Evolutionary conservation across 92 coral and sea anemone genomes (phyloP), one percentile per base, ranked within the genome.

Genomic region (Isaurus tuberculatus): DNA sequence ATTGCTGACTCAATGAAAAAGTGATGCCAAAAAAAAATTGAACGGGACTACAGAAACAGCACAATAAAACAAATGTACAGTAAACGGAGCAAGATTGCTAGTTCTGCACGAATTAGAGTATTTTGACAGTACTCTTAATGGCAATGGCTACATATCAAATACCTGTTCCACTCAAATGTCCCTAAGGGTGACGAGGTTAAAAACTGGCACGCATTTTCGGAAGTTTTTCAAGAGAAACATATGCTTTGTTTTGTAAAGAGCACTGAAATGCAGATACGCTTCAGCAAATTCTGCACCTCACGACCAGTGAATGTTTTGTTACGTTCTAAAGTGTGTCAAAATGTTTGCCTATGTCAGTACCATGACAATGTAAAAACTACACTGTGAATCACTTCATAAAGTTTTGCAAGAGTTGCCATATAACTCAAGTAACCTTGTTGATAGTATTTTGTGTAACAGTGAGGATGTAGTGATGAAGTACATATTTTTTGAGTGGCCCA

Each of bases 291-390:
- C 36, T 75, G 88, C 49, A 16, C 58, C 69, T 79, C 46, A 70
- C 57, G 73, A 26, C 69, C 0, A 63, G 89, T 1, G 23, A 68
- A 15, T 86, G 86, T 20, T 26, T 27, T 75, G 32, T 63, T 86
- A 13, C 79, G 49, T 19, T 64, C 84, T 14, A 46, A 40, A 33
- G 79, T 79, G 57, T 85, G 84, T 26, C 2, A 67, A 36, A 82
- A 87, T 87, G 83, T 82, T 25, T 87, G 90, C 58, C 43, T 87
- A 28, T 88, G 91, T 36, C 80, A 88, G 60, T 25, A 83, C 44
- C 82, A 88, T 70, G 91, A 83, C 20, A 88, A 88, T 58, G 33
- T 88, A 6, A 75, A 83, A 26, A n/a, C 33, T 88, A 49, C 42
- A 73, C 14, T 88, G 91, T 77, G 79, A 75, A 14, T 78, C 83